A percentile compares a stretch with the other conserved stretches of the same genome.
phyloP scores from a whole-genome alignment of 2,797 vertebrate species.

The Oreochromis grahami region DNA sequence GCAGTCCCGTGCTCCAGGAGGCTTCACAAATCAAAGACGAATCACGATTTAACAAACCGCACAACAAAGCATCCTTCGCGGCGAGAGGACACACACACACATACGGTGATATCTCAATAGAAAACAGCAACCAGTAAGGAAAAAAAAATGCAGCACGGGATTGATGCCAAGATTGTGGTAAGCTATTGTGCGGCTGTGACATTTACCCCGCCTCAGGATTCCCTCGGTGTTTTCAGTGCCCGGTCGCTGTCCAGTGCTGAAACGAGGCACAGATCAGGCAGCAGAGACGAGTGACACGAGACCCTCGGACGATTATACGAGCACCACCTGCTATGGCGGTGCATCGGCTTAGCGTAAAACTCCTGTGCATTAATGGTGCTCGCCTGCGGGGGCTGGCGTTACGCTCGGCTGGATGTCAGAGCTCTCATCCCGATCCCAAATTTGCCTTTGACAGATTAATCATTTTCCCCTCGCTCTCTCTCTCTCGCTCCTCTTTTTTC shows the following conservation, averaged over 20 bases:
- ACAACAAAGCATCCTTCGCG: not conserved
- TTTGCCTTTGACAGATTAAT: constrained; percentile 72
- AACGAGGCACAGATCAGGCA: constrained; percentile 56
- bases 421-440: constrained; percentile 56
- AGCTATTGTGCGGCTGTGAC: not conserved
- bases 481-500: constrained; percentile 18
- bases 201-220: constrained; percentile 60
- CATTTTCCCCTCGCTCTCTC: constrained; percentile 17
- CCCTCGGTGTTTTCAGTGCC: constrained; percentile 34
- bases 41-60: not conserved
- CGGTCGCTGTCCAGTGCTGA: constrained; percentile 77
- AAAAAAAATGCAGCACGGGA: not conserved
- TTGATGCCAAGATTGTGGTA: not conserved
- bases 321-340: constrained; percentile 46
- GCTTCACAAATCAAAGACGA: not conserved
- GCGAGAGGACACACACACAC: not conserved
- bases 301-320: constrained; percentile 42
- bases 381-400: not conserved
- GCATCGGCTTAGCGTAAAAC: constrained; percentile 19
- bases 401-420: constrained; percentile 40
- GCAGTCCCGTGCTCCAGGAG: not conserved
- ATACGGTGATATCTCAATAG: not conserved
- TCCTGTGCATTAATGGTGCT: constrained; percentile 3
- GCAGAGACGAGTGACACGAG: constrained; percentile 27
- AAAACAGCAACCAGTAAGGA: not conserved